Evolutionary conservation across 2,888 invertebrate genomes (phyloP), one percentile per base, ranked within the genome.

Genomic region (Volucella inflata): DNA sequence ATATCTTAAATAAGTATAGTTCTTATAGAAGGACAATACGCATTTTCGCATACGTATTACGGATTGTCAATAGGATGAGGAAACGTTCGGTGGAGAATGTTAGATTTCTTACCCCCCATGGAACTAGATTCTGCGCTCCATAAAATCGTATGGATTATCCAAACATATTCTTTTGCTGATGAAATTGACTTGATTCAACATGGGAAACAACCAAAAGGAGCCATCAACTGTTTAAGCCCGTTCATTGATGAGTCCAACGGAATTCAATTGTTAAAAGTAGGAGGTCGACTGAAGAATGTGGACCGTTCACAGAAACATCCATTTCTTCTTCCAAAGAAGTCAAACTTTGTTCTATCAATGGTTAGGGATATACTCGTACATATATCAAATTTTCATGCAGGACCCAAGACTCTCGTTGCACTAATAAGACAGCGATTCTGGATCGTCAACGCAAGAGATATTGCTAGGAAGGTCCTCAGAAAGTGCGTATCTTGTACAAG

Each of bases 201-300:
- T 21, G 83, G 40, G 87, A 87, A 55, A 60, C 75, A n/a, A 16
- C 76, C 36, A 65, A 84, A 53, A 62, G 68, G 42, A 87, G 84
- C 44, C 74, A 87, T 70, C 50, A 77, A 59, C 76, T 84, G 16
- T 48, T 74, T 55, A 21, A 67, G 10, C 55, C 53, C 53, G 50
- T 57, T 51, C 44, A 8, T 72, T 10, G 44, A 51, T 4, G 59
- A 59, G 38, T 50, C n/a, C n/a, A 46, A 50, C 21, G 44, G 57
- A 12, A 42, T 50, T 1, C 8, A 14, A 30, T 30, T 50, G 8
- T 44, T 75, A 9, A 55, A 50, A 30, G 65, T 55, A n/a, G 57
- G 50, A 10, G 64, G 42, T 36, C 38, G 64, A 2, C 4, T 55
- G 4, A 62, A 67, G 40, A 9, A 68, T 16, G 53, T 46, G 10